These are phyloP conservation scores for Phaethornis superciliosus DNA, from an alignment of 2,113 vertebrate genomes.

Conservation along the genomic window DNA sequence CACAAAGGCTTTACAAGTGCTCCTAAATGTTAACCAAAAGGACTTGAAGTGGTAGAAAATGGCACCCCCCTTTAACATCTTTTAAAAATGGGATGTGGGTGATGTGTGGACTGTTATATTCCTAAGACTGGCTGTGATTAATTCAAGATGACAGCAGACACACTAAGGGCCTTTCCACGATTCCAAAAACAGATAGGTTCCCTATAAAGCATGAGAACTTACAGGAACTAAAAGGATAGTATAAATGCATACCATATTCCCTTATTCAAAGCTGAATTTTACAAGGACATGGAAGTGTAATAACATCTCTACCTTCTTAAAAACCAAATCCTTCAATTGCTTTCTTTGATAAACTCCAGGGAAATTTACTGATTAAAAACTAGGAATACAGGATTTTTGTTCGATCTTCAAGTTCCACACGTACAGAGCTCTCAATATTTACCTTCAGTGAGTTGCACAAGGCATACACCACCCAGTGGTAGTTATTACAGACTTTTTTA, in stretches of 20 bases:
- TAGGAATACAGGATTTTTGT: not conserved
- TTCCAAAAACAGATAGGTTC: slow-evolving; percentile 2
- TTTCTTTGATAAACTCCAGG: not conserved
- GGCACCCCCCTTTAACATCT: not conserved
- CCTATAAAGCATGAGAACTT: not conserved
- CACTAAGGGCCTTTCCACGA: not conserved
- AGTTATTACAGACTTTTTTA: not conserved
- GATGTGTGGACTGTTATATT: not conserved
- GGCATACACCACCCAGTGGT: not conserved
- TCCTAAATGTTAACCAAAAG: not conserved
- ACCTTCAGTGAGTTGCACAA: not conserved
- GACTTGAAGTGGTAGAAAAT: not conserved
- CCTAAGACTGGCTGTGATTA: not conserved
- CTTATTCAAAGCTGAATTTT: not conserved
- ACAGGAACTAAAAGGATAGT: not conserved
- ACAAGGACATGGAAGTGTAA: not conserved
- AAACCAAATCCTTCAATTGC: not conserved
- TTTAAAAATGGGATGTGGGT: not conserved
- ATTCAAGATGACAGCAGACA: not conserved
- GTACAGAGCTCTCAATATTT: not conserved
- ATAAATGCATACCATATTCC: not conserved
- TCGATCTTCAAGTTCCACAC: not conserved
- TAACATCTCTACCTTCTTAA: not conserved
- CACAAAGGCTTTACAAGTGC: not conserved
- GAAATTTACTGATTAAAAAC: not conserved